Conservation (phyloP, 2,113 vertebrate species). For the Bujurquina vittata region DNA sequence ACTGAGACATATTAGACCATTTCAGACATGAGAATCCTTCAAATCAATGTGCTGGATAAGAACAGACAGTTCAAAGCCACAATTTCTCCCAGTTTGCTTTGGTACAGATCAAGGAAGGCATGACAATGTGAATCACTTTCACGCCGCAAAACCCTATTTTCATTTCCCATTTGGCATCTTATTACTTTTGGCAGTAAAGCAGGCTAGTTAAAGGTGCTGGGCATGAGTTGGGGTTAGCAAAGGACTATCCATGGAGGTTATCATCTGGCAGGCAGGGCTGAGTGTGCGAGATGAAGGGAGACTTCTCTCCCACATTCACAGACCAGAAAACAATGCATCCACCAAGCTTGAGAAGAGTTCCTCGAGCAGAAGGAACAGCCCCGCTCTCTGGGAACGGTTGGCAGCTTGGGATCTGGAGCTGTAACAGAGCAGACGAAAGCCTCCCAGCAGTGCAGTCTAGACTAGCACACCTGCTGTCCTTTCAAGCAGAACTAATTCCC, state of each 20-base stretch:
- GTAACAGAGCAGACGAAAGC: slow-evolving; percentile 51
- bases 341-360: slow-evolving; percentile 53
- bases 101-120: slow-evolving; percentile 55
- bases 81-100: slow-evolving; percentile 56
- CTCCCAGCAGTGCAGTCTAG: slow-evolving; percentile 39
- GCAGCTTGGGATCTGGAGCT: slow-evolving; percentile 31
- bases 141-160: slow-evolving; percentile 43
- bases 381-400: slow-evolving; percentile 36
- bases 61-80: slow-evolving; percentile 64
- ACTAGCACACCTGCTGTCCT: slow-evolving; percentile 47
- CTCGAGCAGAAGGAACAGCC: slow-evolving; percentile 56
- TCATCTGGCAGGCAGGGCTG: slow-evolving; percentile 41
- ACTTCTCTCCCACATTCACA: slow-evolving; percentile 46
- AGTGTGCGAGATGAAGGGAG: slow-evolving; percentile 46
- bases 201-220: slow-evolving; percentile 54
- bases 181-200: slow-evolving; percentile 55
- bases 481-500: slow-evolving; percentile 28
- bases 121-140: slow-evolving; percentile 65
- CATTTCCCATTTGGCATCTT: slow-evolving; percentile 59
- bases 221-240: slow-evolving; percentile 14
- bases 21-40: slow-evolving; percentile 41
- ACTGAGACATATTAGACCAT: slow-evolving; percentile 24
- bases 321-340: slow-evolving; percentile 54
- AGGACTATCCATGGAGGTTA: slow-evolving; percentile 14
- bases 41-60: slow-evolving; percentile 53